Evolutionary conservation across 2,797 vertebrate genomes (phyloP).

Genomic region (Botia almorhae): DNA sequence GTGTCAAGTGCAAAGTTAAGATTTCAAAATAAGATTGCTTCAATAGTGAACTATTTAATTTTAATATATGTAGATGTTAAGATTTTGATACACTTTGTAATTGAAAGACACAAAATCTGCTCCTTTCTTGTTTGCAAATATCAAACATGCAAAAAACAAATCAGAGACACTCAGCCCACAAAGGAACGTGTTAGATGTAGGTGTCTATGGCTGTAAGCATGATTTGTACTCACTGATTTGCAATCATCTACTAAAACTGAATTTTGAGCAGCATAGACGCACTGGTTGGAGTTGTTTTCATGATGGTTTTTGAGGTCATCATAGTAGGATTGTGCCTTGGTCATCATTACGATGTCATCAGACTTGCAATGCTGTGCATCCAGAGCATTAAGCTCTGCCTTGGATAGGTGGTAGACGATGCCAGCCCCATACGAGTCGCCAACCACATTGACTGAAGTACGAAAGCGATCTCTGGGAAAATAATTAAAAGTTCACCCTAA

Average conservation of each 20-base stretch:
- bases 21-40: slow-evolving; percentile 34
- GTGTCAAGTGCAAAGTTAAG: slow-evolving; percentile 11
- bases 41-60: too few species aligned
- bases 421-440: slow-evolving; percentile 98
- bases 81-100: slow-evolving; percentile 38
- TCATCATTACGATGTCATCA: slow-evolving; percentile 94
- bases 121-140: slow-evolving; percentile 32
- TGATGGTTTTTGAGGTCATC: slow-evolving; percentile 98
- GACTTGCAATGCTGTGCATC: slow-evolving; percentile 87
- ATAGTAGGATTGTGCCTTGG: slow-evolving; percentile 92
- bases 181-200: slow-evolving; percentile 83
- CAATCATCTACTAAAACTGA: slow-evolving; percentile 97
- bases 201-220: slow-evolving; percentile 92
- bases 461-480: slow-evolving; percentile 91
- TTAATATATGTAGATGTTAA: background rate
- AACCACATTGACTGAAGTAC: slow-evolving; percentile 97
- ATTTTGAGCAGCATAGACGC: slow-evolving; percentile 95
- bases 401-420: slow-evolving; percentile 97
- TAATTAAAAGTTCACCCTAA: background rate
- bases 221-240: slow-evolving; percentile 90
- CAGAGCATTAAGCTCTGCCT: slow-evolving; percentile 90
- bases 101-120: slow-evolving; percentile 68
- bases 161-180: slow-evolving; percentile 64
- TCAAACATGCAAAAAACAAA: slow-evolving; percentile 39
- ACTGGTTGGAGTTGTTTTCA: slow-evolving; percentile 98